These are phyloP conservation scores for Galeopterus variegatus DNA, from an alignment of 2,113 vertebrate species.

Conservation along the genomic window DNA sequence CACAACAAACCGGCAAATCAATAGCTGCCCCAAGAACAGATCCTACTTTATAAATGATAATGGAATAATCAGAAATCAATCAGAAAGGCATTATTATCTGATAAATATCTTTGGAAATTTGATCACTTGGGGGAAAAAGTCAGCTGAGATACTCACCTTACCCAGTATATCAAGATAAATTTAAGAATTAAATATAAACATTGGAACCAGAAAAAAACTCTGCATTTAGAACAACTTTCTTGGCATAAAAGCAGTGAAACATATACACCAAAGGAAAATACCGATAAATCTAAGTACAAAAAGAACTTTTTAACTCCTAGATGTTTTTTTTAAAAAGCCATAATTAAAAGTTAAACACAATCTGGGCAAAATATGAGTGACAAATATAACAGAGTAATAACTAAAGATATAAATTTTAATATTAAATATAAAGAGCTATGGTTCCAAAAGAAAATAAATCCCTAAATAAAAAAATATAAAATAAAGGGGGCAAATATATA, in stretches of 20 bases:
- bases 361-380: not conserved
- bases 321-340: not conserved
- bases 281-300: not conserved
- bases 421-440: not conserved
- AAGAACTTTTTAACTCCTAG: not conserved
- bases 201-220: not conserved
- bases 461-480: too few species aligned
- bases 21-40: not conserved
- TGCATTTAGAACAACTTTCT: not conserved
- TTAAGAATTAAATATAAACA: slow-evolving; percentile 10
- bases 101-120: not conserved
- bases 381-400: not conserved
- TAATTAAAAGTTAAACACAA: not conserved
- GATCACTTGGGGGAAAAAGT: not conserved
- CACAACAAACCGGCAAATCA: not conserved
- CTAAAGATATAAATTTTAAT: not conserved
- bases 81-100: not conserved
- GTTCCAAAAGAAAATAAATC: not conserved
- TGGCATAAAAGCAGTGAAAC: not conserved
- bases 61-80: slow-evolving; percentile 7
- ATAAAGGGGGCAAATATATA: not conserved
- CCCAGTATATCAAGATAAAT: not conserved
- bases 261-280: not conserved
- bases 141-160: not conserved
- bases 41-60: not conserved